Base-by-base conservation (phyloP, 2,113 vertebrate species). In the Ellobius talpinus region DNA sequence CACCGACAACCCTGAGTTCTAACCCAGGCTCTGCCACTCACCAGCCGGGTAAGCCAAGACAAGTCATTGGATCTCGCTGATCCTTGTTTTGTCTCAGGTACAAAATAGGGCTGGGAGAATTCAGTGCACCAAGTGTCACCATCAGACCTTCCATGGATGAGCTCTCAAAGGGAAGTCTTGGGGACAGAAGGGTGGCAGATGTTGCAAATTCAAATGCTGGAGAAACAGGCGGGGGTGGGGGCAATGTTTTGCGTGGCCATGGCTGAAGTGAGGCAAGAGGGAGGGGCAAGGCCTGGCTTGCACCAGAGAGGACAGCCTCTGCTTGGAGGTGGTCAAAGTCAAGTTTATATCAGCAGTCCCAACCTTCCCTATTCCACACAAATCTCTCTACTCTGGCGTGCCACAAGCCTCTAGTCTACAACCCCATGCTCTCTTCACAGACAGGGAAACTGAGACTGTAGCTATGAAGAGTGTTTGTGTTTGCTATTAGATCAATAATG, bases 191-290 rank as follows among this genome's bases (percentile, higher is more conserved):
- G 2, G 24, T 29, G 36, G 13, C 3, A 29, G 50, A 19, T 12
- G 42, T 2, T 39, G 3, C 2, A 1, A 14, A 17, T 19, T 4
- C n/a, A 58, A 61, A 73, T 8, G 33, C 21, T 36, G 26, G 2
- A 68, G 82, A 3, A 73, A 14, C 36, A 50, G 36, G 50, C 3
- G 1, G 13, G 0, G 0, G 42, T 4, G 3, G 26, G 45, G 58
- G 1, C n/a, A 6, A 4, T 0, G 42, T 17, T 36, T 10, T n/a
- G 29, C 2, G 0, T 0, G 45, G 16, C 31, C 33, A 0, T 0
- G 45, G 16, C 31, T 29, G 21, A 1, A 52, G 5, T n/a, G 61
- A 82, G 74, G 12, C 10, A 23, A 0, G 0, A 29, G 31, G 33
- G 45, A 33, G 13, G 0, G 9, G 58, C 4, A 7, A n/a, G 72